phyloP scores from a whole-genome alignment of 2,797 vertebrate species.

The Synaphobranchus kaupii region DNA sequence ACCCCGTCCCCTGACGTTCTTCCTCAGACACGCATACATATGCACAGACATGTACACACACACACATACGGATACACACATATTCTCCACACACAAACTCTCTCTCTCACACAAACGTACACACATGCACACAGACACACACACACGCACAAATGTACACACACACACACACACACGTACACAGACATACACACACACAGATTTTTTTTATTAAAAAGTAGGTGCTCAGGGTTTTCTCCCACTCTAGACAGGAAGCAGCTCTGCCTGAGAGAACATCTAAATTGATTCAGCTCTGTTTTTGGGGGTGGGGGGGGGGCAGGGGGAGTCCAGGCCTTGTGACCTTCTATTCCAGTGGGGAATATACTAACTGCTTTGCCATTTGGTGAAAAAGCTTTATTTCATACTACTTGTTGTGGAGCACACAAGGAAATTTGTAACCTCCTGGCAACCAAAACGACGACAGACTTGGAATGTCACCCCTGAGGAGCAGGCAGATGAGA shows the following conservation, averaged over 20 bases:
- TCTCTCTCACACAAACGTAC: neutral
- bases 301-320: neutral
- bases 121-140: neutral
- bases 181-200: neutral
- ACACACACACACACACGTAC: neutral
- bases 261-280: slow-evolving; percentile 46
- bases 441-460: slow-evolving; percentile 43
- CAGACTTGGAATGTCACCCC: slow-evolving; percentile 44
- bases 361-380: slow-evolving; percentile 42
- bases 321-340: slow-evolving; percentile 46
- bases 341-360: slow-evolving; percentile 46
- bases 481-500: slow-evolving; percentile 32
- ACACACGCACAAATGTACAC: no score
- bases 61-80: neutral
- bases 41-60: neutral
- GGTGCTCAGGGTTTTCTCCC: slow-evolving; percentile 42
- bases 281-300: slow-evolving; percentile 45
- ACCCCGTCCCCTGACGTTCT: neutral
- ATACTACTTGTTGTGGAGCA: slow-evolving; percentile 49
- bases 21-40: neutral
- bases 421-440: slow-evolving; percentile 53
- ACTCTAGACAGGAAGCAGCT: slow-evolving; percentile 45
- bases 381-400: slow-evolving; percentile 44
- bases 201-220: slow-evolving; percentile 11
- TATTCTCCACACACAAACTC: neutral